Evolutionary conservation across 1,140 invertebrate species (phyloP).

Genomic region (Schlechtendalia chinensis): DNA sequence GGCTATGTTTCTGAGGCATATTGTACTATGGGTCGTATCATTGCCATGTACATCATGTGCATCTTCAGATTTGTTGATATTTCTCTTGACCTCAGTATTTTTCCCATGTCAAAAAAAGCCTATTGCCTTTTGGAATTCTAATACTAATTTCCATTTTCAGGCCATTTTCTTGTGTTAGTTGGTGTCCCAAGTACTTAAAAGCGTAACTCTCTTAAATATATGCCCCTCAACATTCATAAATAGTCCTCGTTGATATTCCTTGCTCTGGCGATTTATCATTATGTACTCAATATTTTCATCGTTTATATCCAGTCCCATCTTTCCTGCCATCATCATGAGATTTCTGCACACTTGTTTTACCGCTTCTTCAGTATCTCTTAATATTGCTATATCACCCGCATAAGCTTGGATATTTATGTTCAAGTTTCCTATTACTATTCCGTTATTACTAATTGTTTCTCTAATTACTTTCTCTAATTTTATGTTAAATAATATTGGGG

Average conservation of each 20-base stretch:
- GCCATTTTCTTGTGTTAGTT: slow-evolving; percentile 6
- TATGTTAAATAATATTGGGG: too few relatives aligned
- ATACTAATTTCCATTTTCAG: too few relatives aligned
- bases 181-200: neutral
- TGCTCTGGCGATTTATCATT: slow-evolving; percentile 7
- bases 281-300: neutral
- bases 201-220: neutral
- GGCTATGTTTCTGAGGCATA: slow-evolving; percentile 6
- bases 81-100: neutral
- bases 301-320: neutral
- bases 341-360: too few relatives aligned
- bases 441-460: too few relatives aligned
- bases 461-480: too few relatives aligned
- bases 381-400: too few relatives aligned
- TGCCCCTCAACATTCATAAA: neutral
- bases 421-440: too few relatives aligned
- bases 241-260: slow-evolving; percentile 10
- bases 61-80: slow-evolving; percentile 14
- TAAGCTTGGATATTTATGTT: too few relatives aligned
- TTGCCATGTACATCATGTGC: neutral
- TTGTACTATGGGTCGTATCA: slow-evolving; percentile 16
- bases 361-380: neutral
- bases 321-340: neutral
- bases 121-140: slow-evolving; percentile 1
- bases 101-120: neutral